phyloP scores from a whole-genome alignment of 2,888 invertebrate genomes.

The Busseola fusca region DNA sequence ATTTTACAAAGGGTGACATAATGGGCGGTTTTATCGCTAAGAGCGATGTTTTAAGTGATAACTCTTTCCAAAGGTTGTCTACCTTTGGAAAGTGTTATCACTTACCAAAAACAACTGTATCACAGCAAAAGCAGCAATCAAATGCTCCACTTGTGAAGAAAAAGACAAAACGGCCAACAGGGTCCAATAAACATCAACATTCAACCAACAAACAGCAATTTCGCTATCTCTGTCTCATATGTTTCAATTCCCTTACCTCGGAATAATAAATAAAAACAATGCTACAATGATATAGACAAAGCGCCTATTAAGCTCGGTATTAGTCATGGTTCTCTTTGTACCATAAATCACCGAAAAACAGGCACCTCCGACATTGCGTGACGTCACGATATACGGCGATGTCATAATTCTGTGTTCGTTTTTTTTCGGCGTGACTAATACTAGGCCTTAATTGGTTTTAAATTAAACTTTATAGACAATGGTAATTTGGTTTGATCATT shows the following conservation, averaged over 20 bases:
- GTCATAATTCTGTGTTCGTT: conserved; percentile 86
- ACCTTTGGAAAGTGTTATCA: neutral
- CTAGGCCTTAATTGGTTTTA: conserved; percentile 74
- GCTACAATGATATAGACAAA: conserved; percentile 68
- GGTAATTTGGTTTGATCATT: conserved; percentile 38
- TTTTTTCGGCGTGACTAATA: conserved; percentile 81
- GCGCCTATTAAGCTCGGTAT: conserved; percentile 73
- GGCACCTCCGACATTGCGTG: conserved; percentile 73
- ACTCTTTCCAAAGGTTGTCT: no score
- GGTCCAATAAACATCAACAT: conserved; percentile 29
- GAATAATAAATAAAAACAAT: conserved; percentile 66
- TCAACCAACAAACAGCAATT: conserved; percentile 38
- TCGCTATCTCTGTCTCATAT: conserved; percentile 50
- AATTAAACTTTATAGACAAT: conserved; percentile 60
- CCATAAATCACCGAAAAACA: conserved; percentile 87
- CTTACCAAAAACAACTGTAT: conserved; percentile 5
- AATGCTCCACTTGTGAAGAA: conserved; percentile 39
- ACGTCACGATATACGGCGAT: conserved; percentile 78
- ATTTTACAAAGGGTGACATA: no score
- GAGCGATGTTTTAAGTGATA: no score
- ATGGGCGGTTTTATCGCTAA: no score
- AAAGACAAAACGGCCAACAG: conserved; percentile 37
- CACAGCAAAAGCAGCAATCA: neutral
- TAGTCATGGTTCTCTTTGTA: conserved; percentile 82
- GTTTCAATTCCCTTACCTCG: conserved; percentile 56